These are phyloP conservation scores for Penaeus chinensis DNA, from an alignment of 1,140 invertebrate species.

Conservation along the genomic window DNA sequence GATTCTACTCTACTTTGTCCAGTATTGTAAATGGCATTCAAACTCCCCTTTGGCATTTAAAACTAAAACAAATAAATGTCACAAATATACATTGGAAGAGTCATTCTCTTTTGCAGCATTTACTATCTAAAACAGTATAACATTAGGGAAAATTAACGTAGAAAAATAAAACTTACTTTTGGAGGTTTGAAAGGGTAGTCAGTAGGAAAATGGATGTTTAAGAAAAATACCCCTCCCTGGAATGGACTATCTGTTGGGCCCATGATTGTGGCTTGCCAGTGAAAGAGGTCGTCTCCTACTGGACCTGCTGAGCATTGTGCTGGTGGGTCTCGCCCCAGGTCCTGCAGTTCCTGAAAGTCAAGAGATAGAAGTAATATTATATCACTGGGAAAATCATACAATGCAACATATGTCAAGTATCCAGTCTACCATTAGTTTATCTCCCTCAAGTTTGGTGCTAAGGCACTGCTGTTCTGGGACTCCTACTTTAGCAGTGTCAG, in stretches of 20 bases:
- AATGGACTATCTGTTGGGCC: conserved; percentile 98
- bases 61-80: neutral
- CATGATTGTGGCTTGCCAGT: conserved; percentile 93
- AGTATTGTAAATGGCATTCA: too few species aligned
- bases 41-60: neutral
- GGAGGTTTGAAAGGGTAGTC: conserved; percentile 99
- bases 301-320: conserved; percentile 98
- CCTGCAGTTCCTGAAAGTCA: conserved; percentile 86
- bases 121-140: too few species aligned
- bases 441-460: too few species aligned
- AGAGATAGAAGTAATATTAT: too few species aligned
- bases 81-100: neutral
- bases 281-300: conserved; percentile 85
- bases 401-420: too few species aligned
- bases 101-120: too few species aligned
- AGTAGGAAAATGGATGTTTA: conserved; percentile 99
- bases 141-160: neutral
- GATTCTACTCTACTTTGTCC: too few species aligned
- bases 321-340: conserved; percentile 96
- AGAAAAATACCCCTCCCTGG: conserved; percentile 98
- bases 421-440: too few species aligned
- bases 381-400: too few species aligned
- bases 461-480: too few species aligned
- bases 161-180: conserved; percentile 75
- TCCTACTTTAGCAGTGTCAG: too few species aligned